These are phyloP conservation scores for Xenus cinereus DNA, from an alignment of 2,113 vertebrate species.

Conservation along the genomic window DNA sequence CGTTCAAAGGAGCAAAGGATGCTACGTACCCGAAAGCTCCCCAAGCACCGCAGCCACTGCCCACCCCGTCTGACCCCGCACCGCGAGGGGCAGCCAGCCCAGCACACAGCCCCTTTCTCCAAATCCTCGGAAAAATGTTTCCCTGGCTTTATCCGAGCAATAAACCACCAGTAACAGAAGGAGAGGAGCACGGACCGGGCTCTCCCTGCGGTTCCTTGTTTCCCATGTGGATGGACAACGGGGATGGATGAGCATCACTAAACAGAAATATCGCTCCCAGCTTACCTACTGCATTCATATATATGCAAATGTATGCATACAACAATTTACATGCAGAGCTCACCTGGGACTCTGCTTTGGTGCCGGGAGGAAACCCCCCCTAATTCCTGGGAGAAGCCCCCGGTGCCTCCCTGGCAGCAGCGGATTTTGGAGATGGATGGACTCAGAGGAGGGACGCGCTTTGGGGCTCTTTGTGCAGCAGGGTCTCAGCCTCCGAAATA, in stretches of 20 bases:
- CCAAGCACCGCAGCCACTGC: not conserved
- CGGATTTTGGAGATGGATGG: not conserved
- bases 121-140: fast-evolving
- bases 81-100: not conserved
- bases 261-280: not conserved
- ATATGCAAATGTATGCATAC: not conserved
- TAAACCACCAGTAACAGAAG: fast-evolving
- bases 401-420: not conserved
- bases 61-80: fast-evolving
- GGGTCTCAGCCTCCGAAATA: not conserved
- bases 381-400: not conserved
- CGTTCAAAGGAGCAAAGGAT: not conserved
- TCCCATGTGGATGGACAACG: fast-evolving
- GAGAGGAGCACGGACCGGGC: not conserved
- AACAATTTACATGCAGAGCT: not conserved
- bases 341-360: fast-evolving
- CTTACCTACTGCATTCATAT: not conserved
- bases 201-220: not conserved
- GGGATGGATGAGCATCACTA: not conserved
- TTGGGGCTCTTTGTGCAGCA: not conserved
- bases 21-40: not conserved
- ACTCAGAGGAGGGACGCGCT: fast-evolving
- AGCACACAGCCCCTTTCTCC: not conserved
- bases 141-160: not conserved
- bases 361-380: not conserved